Conservation (phyloP, 2,113 vertebrate genomes). For the Myanophis thanlyinensis region DNA sequence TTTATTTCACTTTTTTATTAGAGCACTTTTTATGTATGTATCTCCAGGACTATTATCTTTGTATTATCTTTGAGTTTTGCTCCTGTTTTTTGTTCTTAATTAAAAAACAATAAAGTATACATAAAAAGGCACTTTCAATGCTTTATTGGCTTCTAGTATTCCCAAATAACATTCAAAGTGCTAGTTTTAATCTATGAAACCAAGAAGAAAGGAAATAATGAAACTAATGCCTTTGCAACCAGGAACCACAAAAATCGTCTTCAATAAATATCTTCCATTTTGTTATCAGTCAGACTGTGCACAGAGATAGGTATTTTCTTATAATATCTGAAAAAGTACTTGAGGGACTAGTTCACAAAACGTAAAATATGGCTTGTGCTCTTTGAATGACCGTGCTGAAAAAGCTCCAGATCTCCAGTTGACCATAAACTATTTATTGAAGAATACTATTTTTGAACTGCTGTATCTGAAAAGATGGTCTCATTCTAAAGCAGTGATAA, state of each 20-base stretch:
- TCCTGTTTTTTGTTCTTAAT: neutral
- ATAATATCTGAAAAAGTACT: neutral
- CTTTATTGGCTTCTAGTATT: neutral
- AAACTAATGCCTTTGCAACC: neutral
- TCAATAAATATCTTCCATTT: neutral
- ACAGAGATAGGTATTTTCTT: neutral
- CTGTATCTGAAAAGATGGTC: conserved; percentile 37
- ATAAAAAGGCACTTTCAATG: neutral
- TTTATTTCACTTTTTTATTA: neutral
- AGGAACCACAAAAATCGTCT: neutral
- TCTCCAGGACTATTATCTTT: neutral
- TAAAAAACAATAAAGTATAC: neutral
- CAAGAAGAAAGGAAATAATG: neutral
- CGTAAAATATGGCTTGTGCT: neutral
- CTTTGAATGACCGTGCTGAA: conserved; percentile 21
- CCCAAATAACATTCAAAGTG: neutral
- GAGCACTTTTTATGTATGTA: neutral
- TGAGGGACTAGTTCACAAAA: conserved; percentile 15
- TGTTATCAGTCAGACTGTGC: neutral
- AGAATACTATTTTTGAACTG: conserved; percentile 47
- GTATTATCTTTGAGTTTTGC: neutral
- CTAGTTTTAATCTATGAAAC: neutral
- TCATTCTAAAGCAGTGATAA: conserved; percentile 42
- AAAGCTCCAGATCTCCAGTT: conserved; percentile 47
- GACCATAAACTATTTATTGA: conserved; percentile 47